Evolutionary conservation across 2,797 vertebrate genomes (phyloP).

Genomic region (Esox masquinongy): DNA sequence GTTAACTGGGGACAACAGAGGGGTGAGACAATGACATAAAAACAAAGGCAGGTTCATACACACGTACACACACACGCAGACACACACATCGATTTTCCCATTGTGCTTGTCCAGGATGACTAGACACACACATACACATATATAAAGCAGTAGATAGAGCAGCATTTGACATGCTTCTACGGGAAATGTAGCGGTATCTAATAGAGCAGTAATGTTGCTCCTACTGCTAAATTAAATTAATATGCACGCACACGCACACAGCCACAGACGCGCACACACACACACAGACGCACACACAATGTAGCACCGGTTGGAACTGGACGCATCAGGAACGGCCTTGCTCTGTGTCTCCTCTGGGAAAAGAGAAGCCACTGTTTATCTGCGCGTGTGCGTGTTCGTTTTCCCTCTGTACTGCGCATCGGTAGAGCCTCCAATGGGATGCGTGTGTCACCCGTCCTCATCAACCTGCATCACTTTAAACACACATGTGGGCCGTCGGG

Average conservation of each 20-base stretch:
- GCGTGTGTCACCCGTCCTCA: not conserved
- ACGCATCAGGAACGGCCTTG: not conserved
- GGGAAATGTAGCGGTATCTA: constrained; percentile 17
- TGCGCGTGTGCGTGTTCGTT: constrained; percentile 1
- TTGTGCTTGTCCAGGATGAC: not conserved
- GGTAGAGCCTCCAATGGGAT: not conserved
- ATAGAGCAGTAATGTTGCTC: constrained; percentile 13
- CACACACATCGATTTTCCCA: not conserved
- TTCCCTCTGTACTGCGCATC: not conserved
- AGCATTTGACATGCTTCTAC: constrained; percentile 10
- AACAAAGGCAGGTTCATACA: constrained; percentile 11
- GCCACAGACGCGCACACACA: too few relatives aligned
- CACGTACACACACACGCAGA: constrained; percentile 3
- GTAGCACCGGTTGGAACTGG: constrained; percentile 28
- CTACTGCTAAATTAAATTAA: constrained; percentile 35
- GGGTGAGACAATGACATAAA: constrained; percentile 28
- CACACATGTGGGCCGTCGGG: constrained; percentile 3
- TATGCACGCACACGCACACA: not conserved
- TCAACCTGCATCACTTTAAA: not conserved
- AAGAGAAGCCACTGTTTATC: not conserved
- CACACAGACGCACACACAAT: too few relatives aligned
- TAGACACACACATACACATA: not conserved
- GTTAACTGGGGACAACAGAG: constrained; percentile 26
- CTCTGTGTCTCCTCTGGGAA: not conserved
- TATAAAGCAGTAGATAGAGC: not conserved